Evolutionary conservation across 2,888 invertebrate species (phyloP), one percentile per base, ranked within the genome.

Genomic region (Eledona agricola): DNA sequence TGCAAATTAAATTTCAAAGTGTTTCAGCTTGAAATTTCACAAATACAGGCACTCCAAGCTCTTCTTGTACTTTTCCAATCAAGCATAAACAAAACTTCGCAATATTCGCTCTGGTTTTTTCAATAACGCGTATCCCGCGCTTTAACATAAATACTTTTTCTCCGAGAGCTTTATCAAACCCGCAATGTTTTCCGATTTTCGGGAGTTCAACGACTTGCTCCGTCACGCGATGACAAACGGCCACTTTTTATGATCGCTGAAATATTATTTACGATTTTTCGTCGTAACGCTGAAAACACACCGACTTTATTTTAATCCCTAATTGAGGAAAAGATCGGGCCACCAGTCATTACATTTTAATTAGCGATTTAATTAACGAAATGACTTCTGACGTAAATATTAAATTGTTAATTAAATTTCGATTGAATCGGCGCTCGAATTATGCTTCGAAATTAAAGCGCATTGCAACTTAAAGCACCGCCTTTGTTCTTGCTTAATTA

Each of bases 251-350:
- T 12, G 19, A 20, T 22, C 34, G 4, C 20, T 19, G 12, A 35
- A 22, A 35, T 12, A 35, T 35, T 22, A 35, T 35, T 32, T 35
- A 22, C 22, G 12, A 35, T 35, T 35, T 35, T 35, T 35, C 22
- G n/a, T n/a, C n/a, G 13, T 35, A 35, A 35, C 16, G 35, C 12
- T 11, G 11, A 35, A 20, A 22, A 22, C 22, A 10, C 12, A 35
- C 23, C 35, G n/a, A n/a, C 5, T 19, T 19, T 19, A 4, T 19
- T 5, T 5, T 19, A 19, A 3, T 3, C 3, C 5, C 19, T 19
- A 19, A 19, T 19, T 19, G 5, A 19, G 19, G 19, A 19, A 25
- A 25, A 2, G 38, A 15, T 13, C 15, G 29, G 7, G 13, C 7
- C 26, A 16, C 16, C 16, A n/a, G 23, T 35, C 13, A 26, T 11